phyloP scores from a whole-genome alignment of 2,797 vertebrate genomes.

The Artibeus jamaicensis region DNA sequence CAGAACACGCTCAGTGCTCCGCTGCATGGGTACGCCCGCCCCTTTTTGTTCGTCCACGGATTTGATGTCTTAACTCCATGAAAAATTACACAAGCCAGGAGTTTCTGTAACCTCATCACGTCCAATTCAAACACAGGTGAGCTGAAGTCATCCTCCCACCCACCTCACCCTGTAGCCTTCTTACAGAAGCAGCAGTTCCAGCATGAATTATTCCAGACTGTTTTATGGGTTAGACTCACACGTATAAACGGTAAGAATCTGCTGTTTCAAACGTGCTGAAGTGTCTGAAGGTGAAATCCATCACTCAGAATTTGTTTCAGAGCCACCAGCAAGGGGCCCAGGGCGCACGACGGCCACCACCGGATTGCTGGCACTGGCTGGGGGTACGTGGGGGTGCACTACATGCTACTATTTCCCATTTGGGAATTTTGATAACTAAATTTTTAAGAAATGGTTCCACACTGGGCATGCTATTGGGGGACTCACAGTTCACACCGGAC shows the following conservation, averaged over 20 bases:
- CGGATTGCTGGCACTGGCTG: background rate
- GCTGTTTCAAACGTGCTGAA: background rate
- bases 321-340: background rate
- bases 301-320: background rate
- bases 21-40: background rate
- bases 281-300: background rate
- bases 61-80: background rate
- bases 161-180: background rate
- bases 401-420: background rate
- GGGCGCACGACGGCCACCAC: background rate
- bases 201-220: background rate
- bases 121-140: background rate
- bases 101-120: background rate
- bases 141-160: background rate
- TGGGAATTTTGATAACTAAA: background rate
- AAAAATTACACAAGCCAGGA: background rate
- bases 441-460: background rate
- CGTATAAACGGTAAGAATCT: background rate
- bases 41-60: background rate
- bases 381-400: background rate
- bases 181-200: background rate
- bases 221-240: background rate
- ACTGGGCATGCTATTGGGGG: background rate
- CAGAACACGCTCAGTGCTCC: background rate
- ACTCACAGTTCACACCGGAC: background rate